These are phyloP conservation scores for Acropternis orthonyx DNA, from an alignment of 2,797 vertebrate genomes.

Conservation along the genomic window DNA sequence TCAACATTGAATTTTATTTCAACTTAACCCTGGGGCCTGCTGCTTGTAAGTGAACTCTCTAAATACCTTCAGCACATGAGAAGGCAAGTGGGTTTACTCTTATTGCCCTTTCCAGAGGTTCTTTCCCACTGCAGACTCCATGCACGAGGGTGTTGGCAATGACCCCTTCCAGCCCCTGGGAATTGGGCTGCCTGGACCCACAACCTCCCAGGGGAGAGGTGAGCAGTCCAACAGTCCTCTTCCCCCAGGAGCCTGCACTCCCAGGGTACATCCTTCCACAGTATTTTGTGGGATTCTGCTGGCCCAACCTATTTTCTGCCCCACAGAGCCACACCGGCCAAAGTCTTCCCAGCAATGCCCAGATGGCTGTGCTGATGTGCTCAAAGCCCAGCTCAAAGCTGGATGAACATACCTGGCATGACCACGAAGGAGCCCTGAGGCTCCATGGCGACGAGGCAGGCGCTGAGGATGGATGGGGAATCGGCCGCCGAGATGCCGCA, in stretches of 20 bases:
- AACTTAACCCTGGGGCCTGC: neutral
- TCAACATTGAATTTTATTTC: neutral
- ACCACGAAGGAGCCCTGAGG: slow-evolving; percentile 96
- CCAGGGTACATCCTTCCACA: accelerated
- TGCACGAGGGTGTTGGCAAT: accelerated
- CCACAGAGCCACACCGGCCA: neutral
- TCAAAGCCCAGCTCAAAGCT: neutral
- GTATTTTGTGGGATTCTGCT: neutral
- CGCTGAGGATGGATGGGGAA: slow-evolving; percentile 94
- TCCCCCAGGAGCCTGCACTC: neutral
- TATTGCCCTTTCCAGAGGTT: neutral
- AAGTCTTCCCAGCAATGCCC: neutral
- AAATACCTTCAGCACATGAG: neutral
- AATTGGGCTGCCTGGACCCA: neutral
- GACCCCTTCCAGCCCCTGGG: neutral
- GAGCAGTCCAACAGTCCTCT: neutral
- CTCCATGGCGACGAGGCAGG: slow-evolving; percentile 98
- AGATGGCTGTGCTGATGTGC: too few relatives aligned
- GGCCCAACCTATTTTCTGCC: neutral
- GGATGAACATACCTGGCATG: slow-evolving; percentile 88
- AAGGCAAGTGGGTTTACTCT: neutral
- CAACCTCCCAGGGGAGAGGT: neutral
- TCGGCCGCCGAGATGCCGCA: slow-evolving; percentile 93
- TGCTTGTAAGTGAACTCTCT: neutral
- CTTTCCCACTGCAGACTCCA: neutral